These are phyloP conservation scores for Drosophila anomalipes DNA, from an alignment of 2,888 invertebrate species.

Conservation along the genomic window DNA sequence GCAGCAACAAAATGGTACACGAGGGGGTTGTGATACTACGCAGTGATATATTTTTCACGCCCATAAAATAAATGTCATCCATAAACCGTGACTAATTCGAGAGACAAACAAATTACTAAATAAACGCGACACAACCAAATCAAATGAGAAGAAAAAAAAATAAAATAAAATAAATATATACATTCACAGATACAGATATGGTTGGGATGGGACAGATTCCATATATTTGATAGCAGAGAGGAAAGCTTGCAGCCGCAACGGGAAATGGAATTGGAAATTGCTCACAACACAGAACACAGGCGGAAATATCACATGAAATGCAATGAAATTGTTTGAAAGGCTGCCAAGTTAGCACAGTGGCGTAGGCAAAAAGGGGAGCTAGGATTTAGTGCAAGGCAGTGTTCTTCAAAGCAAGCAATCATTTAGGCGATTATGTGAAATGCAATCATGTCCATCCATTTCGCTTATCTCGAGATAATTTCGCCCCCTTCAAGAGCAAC, in stretches of 20 bases:
- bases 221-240: constrained; percentile 3
- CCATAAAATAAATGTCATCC: constrained; percentile 79
- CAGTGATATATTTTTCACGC: constrained; percentile 74
- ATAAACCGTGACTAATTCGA: constrained; percentile 75
- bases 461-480: not conserved
- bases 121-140: constrained; percentile 60
- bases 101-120: constrained; percentile 77
- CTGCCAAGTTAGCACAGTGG: not conserved
- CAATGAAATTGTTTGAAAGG: constrained; percentile 3
- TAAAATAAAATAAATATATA: constrained; percentile 5
- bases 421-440: not conserved
- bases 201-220: constrained; percentile 6
- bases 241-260: not conserved
- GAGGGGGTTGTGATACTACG: constrained; percentile 3
- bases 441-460: not conserved
- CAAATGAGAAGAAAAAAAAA: constrained; percentile 27
- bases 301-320: constrained; percentile 32
- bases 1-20: constrained; percentile 32
- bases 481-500: not conserved
- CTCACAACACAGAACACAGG: constrained; percentile 1
- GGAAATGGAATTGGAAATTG: constrained; percentile 20
- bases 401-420: not conserved
- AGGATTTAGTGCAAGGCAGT: not conserved
- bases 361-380: not conserved
- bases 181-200: not conserved